Conservation (phyloP, 2,113 vertebrate genomes). For the Furnarius figulus region DNA sequence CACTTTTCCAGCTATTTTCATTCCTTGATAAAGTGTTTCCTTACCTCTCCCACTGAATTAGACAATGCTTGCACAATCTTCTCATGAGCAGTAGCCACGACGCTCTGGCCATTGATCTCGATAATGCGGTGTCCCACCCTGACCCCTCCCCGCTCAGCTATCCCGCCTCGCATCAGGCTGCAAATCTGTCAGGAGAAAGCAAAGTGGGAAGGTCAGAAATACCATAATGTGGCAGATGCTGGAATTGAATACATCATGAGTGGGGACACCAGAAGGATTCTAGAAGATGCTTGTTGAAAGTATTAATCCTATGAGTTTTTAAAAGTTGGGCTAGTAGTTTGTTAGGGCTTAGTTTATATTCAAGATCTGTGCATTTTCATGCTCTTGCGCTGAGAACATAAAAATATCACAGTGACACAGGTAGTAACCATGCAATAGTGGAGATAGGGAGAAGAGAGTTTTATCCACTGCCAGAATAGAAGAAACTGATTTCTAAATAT, state of each 20-base stretch:
- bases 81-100: conserved; percentile 97
- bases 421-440: background rate
- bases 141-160: conserved; percentile 95
- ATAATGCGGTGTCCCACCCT: conserved; percentile 96
- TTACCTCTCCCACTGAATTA: conserved; percentile 97
- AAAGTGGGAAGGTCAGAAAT: background rate
- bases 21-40: background rate
- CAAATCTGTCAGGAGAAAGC: conserved; percentile 84
- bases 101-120: conserved; percentile 97
- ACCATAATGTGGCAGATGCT: background rate
- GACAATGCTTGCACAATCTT: conserved; percentile 98
- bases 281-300: background rate
- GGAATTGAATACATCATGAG: background rate
- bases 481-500: background rate
- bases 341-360: background rate
- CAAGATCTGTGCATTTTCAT: background rate
- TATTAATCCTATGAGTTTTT: background rate
- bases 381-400: background rate
- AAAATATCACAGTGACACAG: background rate
- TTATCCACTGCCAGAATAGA: background rate
- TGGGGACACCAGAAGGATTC: background rate
- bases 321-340: background rate
- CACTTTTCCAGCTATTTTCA: background rate
- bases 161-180: conserved; percentile 97
- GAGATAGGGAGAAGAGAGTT: background rate